Evolutionary conservation across 2,113 vertebrate species (phyloP), one percentile per base, ranked within the genome.

Genomic region (Hippocampus guttulatus): DNA sequence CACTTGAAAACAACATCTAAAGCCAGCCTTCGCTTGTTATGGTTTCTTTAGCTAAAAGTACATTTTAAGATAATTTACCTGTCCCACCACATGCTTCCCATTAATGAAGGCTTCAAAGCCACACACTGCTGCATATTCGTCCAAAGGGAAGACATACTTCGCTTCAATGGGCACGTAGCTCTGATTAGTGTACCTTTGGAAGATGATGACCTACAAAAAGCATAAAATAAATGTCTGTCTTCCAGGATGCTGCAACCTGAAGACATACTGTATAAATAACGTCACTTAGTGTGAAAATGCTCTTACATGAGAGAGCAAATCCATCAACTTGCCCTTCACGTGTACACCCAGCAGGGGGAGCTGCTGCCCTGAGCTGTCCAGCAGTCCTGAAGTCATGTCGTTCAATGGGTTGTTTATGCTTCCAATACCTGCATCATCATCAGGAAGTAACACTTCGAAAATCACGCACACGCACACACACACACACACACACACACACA

Each of bases 91-190:
- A 63, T 95, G 95, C 64, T 94, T 95, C 66, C 93, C 94, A 16
- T 95, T 95, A 85, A 96, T 94, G 81, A 96, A 97, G 0, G 94
- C 95, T 86, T 97, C 94, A 75, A 96, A 97, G 10, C 93, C 95
- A 82, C 94, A 96, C 49, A 96, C 95, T 1, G 94, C 93, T 27
- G 94, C 95, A 33, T 91, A 93, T 14, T 93, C 93, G 2, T 94
- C 94, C 90, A 95, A 78, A 4, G 95, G 95, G 87, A 96, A 96
- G 55, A 95, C 88, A 23, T 94, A 96, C 76, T 96, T 97, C 3
- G 94, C 94, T 79, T 96, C 95, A 66, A 95, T 95, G 60, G 94
- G 91, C 43, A 84, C 78, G 0, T 52, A 23, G 62, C 87, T 93
- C 69, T 75, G 81, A 75, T 95, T 96, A 69, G 87, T 93, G 81